phyloP scores from a whole-genome alignment of 2,113 vertebrate genomes.

The Pseudorhombus dupliciocellatus region DNA sequence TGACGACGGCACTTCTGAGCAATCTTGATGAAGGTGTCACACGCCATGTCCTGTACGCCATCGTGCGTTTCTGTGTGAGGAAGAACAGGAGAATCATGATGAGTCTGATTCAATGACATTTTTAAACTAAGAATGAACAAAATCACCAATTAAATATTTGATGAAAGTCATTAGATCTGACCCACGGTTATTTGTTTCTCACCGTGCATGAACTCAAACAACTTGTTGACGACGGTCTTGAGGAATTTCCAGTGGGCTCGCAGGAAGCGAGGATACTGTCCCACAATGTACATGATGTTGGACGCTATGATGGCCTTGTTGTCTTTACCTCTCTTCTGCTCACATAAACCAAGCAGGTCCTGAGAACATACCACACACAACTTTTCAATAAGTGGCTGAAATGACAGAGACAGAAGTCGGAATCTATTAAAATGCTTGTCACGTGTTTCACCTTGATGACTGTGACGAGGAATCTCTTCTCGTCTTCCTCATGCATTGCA shows the following conservation, averaged over 20 bases:
- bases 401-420: not conserved
- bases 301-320: constrained; percentile 98
- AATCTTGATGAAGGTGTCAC: constrained; percentile 98
- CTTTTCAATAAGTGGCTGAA: not conserved
- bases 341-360: constrained; percentile 95
- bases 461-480: constrained; percentile 96
- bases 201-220: constrained; percentile 99
- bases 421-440: too few species aligned
- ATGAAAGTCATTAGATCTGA: too few species aligned
- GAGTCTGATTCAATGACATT: not conserved
- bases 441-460: constrained; percentile 87
- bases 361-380: constrained; percentile 50
- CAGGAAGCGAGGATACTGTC: constrained; percentile 94
- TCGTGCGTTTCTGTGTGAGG: constrained; percentile 90
- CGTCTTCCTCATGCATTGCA: constrained; percentile 97
- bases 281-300: constrained; percentile 98
- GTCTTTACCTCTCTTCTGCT: constrained; percentile 97
- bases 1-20: constrained; percentile 95
- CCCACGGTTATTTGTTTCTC: constrained; percentile 55
- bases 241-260: constrained; percentile 97
- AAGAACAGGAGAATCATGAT: too few species aligned
- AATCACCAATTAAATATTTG: too few species aligned
- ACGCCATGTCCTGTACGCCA: constrained; percentile 97
- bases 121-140: too few species aligned
- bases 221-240: constrained; percentile 96